Evolutionary conservation across 2,113 vertebrate species (phyloP), one percentile per base, ranked within the genome.

Genomic region (Buteo buteo): DNA sequence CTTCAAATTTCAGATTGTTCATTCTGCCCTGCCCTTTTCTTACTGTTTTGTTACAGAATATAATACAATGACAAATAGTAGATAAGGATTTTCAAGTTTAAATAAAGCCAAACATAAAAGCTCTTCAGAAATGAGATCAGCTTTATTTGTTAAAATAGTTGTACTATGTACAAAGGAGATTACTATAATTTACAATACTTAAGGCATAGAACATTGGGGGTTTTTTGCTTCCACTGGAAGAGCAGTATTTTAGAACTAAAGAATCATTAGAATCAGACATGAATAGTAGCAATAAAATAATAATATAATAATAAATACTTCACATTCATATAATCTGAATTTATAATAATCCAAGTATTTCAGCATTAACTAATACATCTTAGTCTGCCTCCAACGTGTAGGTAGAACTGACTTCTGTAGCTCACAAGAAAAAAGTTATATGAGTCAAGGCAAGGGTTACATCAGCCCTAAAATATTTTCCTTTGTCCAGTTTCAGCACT

Each of bases 271-370:
- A 94, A 91, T 90, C 78, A 91, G 62, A 86, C 21, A 65, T 59
- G 55, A 47, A 79, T 16, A 91, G 38, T 7, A 88, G 42, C 64
- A 94, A 88, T 90, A 96, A 94, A 95, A 90, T 93, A 94, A 95
- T 93, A 94, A 83, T 74, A 94, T 72, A 88, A 95, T 97, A 95
- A 96, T 97, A 95, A 96, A 97, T 96, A 97, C 6, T 91, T 83
- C 81, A 74, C 47, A 84, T 79, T 93, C 7, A 91, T 93, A 97
- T 81, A 96, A 86, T 64, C 38, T 94, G 32, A 77, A 82, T 95
- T 94, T 77, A 90, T 69, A 94, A 82, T 71, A 90, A 82, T 8
- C 16, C 15, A 64, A 49, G 7, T 7, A 49, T 74, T 89, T 86
- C 34, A 94, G 4, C 28, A 50, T 89, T 72, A 69, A 64, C 57